Conservation (phyloP, 2,797 vertebrate genomes). For the Helicolenus hilgendorfi region DNA sequence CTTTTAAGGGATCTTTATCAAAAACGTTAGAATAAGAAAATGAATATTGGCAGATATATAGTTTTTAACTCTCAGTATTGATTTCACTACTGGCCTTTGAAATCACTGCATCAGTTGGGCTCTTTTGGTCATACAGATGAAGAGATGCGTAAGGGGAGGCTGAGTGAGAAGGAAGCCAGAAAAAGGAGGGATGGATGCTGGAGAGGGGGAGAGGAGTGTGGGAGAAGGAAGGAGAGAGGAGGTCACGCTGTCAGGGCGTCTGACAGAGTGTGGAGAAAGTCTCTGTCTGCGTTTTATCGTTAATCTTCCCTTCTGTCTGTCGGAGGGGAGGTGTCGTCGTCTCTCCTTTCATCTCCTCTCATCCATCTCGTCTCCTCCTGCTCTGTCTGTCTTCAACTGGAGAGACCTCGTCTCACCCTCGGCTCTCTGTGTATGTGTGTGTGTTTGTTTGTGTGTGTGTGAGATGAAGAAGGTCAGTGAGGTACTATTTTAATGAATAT, state of each 20-base stretch:
- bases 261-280: conserved; percentile 71
- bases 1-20: too few relatives aligned
- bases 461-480: neutral
- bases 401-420: conserved; percentile 11
- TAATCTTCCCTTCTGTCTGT: conserved; percentile 29
- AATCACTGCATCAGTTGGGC: neutral
- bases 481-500: neutral
- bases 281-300: conserved; percentile 29
- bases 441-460: neutral
- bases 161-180: neutral
- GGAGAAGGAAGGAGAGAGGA: neutral
- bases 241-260: conserved; percentile 28
- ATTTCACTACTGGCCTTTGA: accelerated
- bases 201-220: neutral
- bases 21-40: accelerated
- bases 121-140: neutral
- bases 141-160: neutral
- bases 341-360: conserved; percentile 53
- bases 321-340: conserved; percentile 4
- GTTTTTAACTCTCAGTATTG: neutral
- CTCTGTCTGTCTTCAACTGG: conserved; percentile 34
- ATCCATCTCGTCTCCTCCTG: conserved; percentile 40
- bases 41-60: too few relatives aligned
- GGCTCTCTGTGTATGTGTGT: neutral
- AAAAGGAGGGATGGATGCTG: neutral